Base-by-base conservation (phyloP, 1,140 invertebrate genomes). In the Capitella teleta region DNA sequence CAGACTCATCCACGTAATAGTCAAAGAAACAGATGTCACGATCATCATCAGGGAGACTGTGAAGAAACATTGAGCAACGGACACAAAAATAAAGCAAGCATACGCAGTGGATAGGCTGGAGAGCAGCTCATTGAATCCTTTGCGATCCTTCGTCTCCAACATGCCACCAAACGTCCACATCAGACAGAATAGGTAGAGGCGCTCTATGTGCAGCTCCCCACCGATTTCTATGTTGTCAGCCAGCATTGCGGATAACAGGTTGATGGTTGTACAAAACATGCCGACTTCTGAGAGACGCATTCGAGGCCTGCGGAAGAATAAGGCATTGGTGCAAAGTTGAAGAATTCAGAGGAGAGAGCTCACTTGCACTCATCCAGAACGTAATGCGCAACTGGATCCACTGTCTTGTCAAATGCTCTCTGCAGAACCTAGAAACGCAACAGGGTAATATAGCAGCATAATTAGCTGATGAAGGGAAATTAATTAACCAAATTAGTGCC, bases 1-100 rank as follows among this genome's bases (percentile, higher is more conserved):
- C 70, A 23, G 66, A 66, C 47, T 73, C 71, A 56, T 73, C 71
- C 23, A 73, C 70, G 58, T 72, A 73, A 54, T 72, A 73, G 51
- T 73, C 71, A 62, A 70, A 73, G 44, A 72, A 65, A 56, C 62
- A 67, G 40, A 72, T 71, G 49, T 70, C 64, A 19, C 63, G 52
- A 47, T 73, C 70, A 62, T 72, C 70, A 64, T 73, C 71, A 44
- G 71, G 71, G 41, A 73, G 55, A n/a, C 69, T 72, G 44, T 38
- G 36, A 38, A 38, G 1, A 12, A 4, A 38, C 5, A 1, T 5
- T 38, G 12, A 18, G 12, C 30, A 12, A 1, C 16, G 32, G 10
- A 34, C 16, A 10, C 10, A 12, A 16, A 1, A 1, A 16, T 6
- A 26, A 25, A 3, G 23, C 26, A 10, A 18, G 63, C 64, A 58